Conservation (phyloP, 2,888 invertebrate species). For the Napeogenes inachia region DNA sequence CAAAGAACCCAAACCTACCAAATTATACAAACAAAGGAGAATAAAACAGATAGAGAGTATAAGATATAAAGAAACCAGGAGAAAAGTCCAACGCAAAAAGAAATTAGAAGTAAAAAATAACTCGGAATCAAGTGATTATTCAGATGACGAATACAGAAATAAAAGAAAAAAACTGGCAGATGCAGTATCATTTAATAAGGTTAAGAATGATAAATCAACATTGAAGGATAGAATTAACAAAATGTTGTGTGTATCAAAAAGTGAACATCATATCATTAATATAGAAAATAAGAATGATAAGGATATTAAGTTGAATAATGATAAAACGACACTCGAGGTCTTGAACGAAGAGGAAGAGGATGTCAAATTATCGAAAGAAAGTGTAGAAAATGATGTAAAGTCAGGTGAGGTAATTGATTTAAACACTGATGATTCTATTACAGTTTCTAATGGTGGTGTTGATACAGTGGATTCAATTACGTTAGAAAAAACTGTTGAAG, state of each 20-base stretch:
- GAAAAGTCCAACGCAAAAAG: slow-evolving; percentile 42
- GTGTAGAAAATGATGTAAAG: slow-evolving; percentile 20
- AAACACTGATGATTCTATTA: slow-evolving; percentile 42
- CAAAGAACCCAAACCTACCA: slow-evolving; percentile 41
- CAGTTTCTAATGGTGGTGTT: slow-evolving; percentile 24
- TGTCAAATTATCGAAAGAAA: not conserved
- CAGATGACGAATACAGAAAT: slow-evolving; percentile 63
- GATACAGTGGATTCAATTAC: slow-evolving; percentile 40
- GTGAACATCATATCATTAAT: slow-evolving; percentile 21
- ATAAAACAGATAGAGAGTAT: slow-evolving; percentile 40
- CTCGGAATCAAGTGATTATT: slow-evolving; percentile 62
- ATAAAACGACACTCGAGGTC: not conserved
- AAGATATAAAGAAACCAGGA: slow-evolving; percentile 44
- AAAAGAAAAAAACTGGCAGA: slow-evolving; percentile 72
- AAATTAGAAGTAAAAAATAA: slow-evolving; percentile 43
- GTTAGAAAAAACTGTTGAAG: slow-evolving; percentile 35
- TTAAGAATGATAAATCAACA: slow-evolving; percentile 55
- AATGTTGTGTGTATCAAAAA: slow-evolving; percentile 52
- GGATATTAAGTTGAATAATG: not conserved
- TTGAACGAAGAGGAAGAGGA: not conserved
- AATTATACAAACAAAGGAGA: slow-evolving; percentile 46
- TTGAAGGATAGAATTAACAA: slow-evolving; percentile 62
- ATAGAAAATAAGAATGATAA: not conserved
- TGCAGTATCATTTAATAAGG: slow-evolving; percentile 68
- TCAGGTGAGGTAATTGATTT: slow-evolving; percentile 43